Percentiles rank a stretch among this genome's conserved stretches.
Conservation (phyloP, 37 sponge, comb jelly and placozoan species). For the Theonella swinhoei region DNA sequence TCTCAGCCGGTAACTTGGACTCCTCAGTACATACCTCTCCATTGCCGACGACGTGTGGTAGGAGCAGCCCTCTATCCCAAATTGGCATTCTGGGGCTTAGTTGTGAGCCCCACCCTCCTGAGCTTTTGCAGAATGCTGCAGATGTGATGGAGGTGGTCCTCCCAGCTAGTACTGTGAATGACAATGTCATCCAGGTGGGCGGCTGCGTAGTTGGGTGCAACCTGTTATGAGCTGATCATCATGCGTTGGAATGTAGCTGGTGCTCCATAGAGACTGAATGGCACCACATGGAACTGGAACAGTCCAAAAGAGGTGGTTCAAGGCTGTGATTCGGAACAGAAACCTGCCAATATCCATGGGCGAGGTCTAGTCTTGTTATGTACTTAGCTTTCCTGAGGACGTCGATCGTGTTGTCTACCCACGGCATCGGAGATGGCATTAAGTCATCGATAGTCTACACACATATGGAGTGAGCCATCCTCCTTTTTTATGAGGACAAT, state of each 20-base stretch:
- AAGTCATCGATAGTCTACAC: conserved; percentile 49
- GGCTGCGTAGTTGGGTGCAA: conserved; percentile 6
- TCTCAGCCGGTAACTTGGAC: conserved; percentile 15
- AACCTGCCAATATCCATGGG: conserved; percentile 56
- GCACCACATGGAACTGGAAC: conserved; percentile 57
- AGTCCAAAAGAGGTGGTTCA: conserved; percentile 31
- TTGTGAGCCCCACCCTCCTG: conserved; percentile 36
- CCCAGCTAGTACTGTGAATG: conserved; percentile 57
- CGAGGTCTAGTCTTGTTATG: conserved; percentile 47
- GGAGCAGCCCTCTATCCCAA: conserved; percentile 11
- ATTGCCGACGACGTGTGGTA: conserved; percentile 56
- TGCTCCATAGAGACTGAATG: conserved; percentile 59
- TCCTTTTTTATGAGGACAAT: conserved; percentile 54
- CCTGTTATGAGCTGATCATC: conserved; percentile 31
- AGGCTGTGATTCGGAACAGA: conserved; percentile 18
- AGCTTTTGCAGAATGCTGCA: conserved; percentile 18
- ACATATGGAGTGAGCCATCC: conserved; percentile 41
- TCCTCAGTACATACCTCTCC: conserved; percentile 24
- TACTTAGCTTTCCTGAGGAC: conserved; percentile 30
- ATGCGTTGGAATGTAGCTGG: conserved; percentile 70
- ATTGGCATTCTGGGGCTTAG: conserved; percentile 50
- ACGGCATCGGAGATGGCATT: conserved; percentile 52
- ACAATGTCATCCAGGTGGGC: no score
- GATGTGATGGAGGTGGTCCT: conserved; percentile 49
- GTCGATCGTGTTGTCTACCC: conserved; percentile 47